Conservation (phyloP, 2,797 vertebrate species). For the Tiaroga cobitis region DNA sequence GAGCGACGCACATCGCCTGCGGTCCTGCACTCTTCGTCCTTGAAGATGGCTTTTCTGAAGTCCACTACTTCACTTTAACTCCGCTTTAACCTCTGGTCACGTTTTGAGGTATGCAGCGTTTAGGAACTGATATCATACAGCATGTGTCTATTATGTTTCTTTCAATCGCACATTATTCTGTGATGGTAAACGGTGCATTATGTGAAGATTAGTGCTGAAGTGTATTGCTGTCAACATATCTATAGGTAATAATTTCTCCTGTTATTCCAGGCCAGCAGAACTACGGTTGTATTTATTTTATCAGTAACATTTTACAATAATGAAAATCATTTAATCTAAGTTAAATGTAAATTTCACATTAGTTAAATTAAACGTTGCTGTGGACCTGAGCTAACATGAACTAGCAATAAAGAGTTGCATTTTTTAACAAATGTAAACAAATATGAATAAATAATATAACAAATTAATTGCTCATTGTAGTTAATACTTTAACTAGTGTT, state of each 20-base stretch:
- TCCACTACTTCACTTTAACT: conserved; percentile 42
- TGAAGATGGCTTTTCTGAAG: conserved; percentile 72
- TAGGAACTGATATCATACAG: not conserved
- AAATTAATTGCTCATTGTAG: not conserved
- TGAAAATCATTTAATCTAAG: too few relatives aligned
- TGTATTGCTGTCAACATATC: not conserved
- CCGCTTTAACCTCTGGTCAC: conserved; percentile 41
- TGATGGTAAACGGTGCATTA: not conserved
- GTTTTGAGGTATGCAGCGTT: not conserved
- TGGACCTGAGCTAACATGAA: not conserved
- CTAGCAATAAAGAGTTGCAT: not conserved
- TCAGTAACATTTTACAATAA: not conserved
- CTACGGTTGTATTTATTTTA: not conserved
- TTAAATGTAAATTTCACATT: too few relatives aligned
- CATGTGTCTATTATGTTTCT: not conserved
- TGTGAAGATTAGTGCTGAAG: not conserved
- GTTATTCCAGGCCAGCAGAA: not conserved
- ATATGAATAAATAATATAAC: not conserved
- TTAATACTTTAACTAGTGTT: not conserved
- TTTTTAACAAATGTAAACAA: not conserved
- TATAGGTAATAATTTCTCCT: not conserved
- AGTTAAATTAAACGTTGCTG: not conserved
- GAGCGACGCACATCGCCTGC: conserved; percentile 71
- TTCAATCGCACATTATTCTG: not conserved
- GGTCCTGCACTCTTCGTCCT: conserved; percentile 77